These are phyloP conservation scores for Pristiophorus japonicus DNA, from an alignment of 2,113 vertebrate genomes.

Conservation along the genomic window DNA sequence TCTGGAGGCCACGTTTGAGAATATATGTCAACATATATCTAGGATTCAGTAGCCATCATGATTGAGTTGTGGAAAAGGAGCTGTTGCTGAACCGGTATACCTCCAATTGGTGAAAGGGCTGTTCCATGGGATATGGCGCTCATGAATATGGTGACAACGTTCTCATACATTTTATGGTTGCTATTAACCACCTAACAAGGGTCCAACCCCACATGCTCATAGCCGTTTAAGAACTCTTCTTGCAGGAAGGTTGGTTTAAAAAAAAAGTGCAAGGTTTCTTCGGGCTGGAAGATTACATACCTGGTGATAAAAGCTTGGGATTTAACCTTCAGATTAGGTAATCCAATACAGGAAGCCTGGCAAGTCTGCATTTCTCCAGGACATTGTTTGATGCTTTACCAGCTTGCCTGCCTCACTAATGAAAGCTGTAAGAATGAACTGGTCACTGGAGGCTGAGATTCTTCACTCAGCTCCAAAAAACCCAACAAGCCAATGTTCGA, in stretches of 20 bases:
- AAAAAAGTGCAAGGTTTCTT: background rate
- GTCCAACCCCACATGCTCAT: too few species aligned
- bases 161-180: too few species aligned
- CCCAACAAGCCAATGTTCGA: background rate
- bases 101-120: too few species aligned
- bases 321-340: background rate
- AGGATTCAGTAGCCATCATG: too few species aligned
- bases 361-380: background rate
- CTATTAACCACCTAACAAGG: too few species aligned
- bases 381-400: background rate
- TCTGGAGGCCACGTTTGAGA: background rate
- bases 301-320: background rate
- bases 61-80: too few species aligned
- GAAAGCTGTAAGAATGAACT: background rate
- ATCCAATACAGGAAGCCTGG: background rate
- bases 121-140: too few species aligned
- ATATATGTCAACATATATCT: background rate
- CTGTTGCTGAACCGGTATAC: too few species aligned
- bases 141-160: too few species aligned
- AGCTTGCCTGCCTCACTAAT: background rate
- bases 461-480: background rate
- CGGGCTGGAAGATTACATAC: background rate
- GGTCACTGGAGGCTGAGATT: background rate
- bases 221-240: background rate
- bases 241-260: background rate